Evolutionary conservation across 2,113 vertebrate species (phyloP), one percentile per base, ranked within the genome.

Genomic region (Seriola rivoliana): DNA sequence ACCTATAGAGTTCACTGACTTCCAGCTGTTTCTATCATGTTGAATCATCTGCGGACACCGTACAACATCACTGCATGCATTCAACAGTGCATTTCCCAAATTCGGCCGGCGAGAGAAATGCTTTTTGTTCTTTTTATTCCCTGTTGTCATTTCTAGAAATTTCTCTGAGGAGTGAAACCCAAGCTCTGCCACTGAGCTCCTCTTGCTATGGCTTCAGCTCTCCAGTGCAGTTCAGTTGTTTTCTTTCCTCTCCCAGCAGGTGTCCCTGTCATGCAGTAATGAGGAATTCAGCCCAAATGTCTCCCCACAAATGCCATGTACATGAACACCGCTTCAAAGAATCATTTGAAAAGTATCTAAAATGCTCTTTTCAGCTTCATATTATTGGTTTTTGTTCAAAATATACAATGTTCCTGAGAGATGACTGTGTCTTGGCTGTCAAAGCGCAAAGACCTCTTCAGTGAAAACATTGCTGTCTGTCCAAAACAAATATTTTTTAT

Each of bases 251-350:
- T 92, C 91, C 92, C 92, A 94, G 92, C 90, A 95, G 91, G 91
- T 91, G 93, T 93, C 91, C 87, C 89, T 90, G 91, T 93, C 91
- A 93, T 82, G 75, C 91, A 93, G 65, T 87, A 82, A 90, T 90
- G 84, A 90, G 80, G 77, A 92, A 87, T 88, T 82, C 70, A 76
- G 71, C 65, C 81, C 84, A 81, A 76, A 88, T 62, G 48, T 79
- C 63, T 84, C 71, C 72, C 69, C 54, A 65, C 84, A 84, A 79
- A 83, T 21, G 50, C 57, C 80, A 67, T 55, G 77, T 14, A 78
- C 80, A 80, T 73, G 65, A 79, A 86, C 59, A 9, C 40, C 1
- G 60, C 75, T 86, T 91, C 84, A 88, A 84, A 92, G 75, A 75
- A 69, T 66, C 48, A 77, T 85, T 89, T 81, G 44, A 69, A 78